A percentile compares a stretch with the other conserved stretches of the same genome.
Evolutionary conservation across 2,888 invertebrate genomes (phyloP).

Genomic region (Dione juno): DNA sequence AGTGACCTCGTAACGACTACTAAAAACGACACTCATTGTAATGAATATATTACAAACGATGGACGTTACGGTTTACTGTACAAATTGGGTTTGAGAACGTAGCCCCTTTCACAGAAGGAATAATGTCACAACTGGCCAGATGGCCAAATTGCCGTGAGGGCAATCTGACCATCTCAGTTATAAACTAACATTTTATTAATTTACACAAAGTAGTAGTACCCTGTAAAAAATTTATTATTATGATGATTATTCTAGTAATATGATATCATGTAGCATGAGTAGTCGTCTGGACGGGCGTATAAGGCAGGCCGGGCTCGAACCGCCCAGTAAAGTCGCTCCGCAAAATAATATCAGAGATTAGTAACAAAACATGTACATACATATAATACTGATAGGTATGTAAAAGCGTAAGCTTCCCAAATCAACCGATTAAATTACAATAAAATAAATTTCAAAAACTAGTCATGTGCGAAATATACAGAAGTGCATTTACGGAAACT

Average conservation of each 20-base stretch:
- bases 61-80: conserved; percentile 82
- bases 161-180: conserved; percentile 77
- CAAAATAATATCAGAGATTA: conserved; percentile 77
- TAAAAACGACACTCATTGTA: conserved; percentile 89
- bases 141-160: conserved; percentile 77
- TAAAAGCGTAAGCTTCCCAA: conserved; percentile 84
- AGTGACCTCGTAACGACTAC: conserved; percentile 82
- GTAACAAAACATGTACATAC: conserved; percentile 84
- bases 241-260: conserved; percentile 66
- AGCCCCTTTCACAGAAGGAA: conserved; percentile 94
- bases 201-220: conserved; percentile 72
- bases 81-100: conserved; percentile 86
- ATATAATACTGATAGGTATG: conserved; percentile 78
- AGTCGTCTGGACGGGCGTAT: conserved; percentile 70
- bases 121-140: conserved; percentile 90
- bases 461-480: conserved; percentile 83
- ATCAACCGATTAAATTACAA: conserved; percentile 75
- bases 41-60: conserved; percentile 83
- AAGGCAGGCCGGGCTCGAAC: conserved; percentile 66
- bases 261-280: conserved; percentile 72
- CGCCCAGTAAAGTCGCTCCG: conserved; percentile 61
- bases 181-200: conserved; percentile 71
- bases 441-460: conserved; percentile 81
- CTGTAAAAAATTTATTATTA: conserved; percentile 83
- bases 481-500: conserved; percentile 83